Evolutionary conservation across 2,888 invertebrate species (phyloP).

Genomic region (Eupithecia insigniata): DNA sequence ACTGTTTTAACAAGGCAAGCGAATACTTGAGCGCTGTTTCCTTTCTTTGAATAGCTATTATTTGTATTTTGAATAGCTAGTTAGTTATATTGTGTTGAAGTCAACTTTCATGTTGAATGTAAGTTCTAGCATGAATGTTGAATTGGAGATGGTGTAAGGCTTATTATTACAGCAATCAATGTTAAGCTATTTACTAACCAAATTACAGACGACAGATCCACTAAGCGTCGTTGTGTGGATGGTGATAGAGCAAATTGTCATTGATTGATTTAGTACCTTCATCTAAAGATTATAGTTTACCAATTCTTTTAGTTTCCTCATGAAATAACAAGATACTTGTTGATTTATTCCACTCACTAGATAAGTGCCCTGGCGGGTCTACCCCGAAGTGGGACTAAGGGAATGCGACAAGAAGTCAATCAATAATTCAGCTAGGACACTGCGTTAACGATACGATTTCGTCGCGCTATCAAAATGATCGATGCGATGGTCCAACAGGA

Average conservation of each 20-base stretch:
- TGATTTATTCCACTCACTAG: background rate
- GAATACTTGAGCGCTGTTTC: constrained; percentile 53
- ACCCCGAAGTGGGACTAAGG: background rate
- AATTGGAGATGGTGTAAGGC: background rate
- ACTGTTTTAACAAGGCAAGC: constrained; percentile 63
- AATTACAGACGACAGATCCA: background rate
- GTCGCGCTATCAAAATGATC: no score
- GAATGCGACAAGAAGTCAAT: background rate
- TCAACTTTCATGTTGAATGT: background rate
- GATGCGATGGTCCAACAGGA: no score
- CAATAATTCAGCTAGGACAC: no score
- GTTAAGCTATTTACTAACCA: background rate
- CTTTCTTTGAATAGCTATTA: constrained; percentile 51
- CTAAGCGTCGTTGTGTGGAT: background rate
- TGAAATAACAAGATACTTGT: background rate
- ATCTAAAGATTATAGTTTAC: background rate
- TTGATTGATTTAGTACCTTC: background rate
- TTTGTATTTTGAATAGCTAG: constrained; percentile 28
- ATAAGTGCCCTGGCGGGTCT: background rate
- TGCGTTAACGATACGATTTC: no score
- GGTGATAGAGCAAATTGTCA: background rate
- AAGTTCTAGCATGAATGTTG: background rate
- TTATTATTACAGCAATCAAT: background rate
- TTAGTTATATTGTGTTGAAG: constrained; percentile 12
- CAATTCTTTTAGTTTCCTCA: background rate